phyloP scores from a whole-genome alignment of 2,797 vertebrate species.

The Trachops cirrhosus region DNA sequence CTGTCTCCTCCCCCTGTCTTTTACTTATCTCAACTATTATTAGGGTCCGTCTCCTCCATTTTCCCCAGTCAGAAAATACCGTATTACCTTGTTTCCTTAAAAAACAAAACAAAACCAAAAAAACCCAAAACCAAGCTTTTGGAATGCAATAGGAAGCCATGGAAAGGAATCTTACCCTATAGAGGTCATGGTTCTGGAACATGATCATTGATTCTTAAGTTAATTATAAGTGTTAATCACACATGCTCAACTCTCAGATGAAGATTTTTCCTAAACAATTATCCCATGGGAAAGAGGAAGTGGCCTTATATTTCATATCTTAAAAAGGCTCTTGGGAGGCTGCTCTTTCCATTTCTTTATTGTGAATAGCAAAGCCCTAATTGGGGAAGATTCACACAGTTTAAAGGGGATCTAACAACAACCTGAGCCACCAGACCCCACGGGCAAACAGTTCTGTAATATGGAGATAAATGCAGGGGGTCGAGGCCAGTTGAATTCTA shows the following conservation, averaged over 20 bases:
- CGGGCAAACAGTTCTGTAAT: background rate
- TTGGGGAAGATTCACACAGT: background rate
- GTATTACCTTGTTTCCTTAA: background rate
- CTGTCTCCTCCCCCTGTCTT: background rate
- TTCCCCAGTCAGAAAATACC: background rate
- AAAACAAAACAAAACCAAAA: background rate
- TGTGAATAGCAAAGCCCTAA: background rate
- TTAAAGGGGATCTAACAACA: background rate
- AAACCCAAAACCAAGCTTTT: background rate
- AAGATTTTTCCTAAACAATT: background rate
- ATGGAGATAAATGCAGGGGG: background rate
- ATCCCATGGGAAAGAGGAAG: background rate
- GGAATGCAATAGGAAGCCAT: background rate
- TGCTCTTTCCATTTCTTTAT: background rate
- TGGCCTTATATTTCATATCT: background rate
- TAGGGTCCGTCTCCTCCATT: background rate
- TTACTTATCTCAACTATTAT: background rate
- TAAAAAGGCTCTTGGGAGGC: background rate
- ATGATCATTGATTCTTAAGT: background rate
- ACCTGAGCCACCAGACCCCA: too few species aligned
- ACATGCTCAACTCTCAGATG: background rate
- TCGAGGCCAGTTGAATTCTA: background rate
- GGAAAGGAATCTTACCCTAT: background rate
- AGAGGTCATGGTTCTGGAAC: background rate
- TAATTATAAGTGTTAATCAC: background rate